phyloP scores from a whole-genome alignment of 35 echinoderm and acorn worm species.

The Heliocidaris tuberculata region DNA sequence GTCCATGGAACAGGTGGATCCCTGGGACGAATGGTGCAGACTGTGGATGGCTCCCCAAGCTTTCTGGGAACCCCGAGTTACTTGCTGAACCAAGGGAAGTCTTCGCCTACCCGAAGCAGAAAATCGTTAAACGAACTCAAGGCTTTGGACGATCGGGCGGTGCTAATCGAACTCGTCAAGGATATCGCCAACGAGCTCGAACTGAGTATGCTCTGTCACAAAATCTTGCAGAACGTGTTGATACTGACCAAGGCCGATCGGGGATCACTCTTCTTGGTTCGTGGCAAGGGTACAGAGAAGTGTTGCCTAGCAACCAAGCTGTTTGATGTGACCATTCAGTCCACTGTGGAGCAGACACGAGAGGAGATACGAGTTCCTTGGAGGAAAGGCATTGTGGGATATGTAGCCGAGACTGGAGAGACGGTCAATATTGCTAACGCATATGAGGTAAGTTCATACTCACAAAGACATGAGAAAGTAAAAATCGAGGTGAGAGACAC shows the following conservation, averaged over 20 bases:
- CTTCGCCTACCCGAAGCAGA: slow-evolving; percentile 89
- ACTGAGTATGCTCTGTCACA: slow-evolving; percentile 93
- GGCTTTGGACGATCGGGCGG: slow-evolving; percentile 83
- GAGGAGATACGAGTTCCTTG: slow-evolving; percentile 87
- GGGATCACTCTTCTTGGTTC: slow-evolving; percentile 90
- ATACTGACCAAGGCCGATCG: slow-evolving; percentile 95
- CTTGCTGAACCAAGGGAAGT: slow-evolving; percentile 66
- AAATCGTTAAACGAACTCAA: slow-evolving; percentile 93
- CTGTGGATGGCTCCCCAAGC: slow-evolving; percentile 93
- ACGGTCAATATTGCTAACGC: slow-evolving; percentile 99
- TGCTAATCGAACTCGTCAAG: slow-evolving; percentile 97
- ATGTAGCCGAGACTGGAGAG: slow-evolving; percentile 95
- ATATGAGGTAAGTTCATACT: slow-evolving; percentile 81
- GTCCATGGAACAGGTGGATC: slow-evolving; percentile 88
- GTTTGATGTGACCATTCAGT: slow-evolving; percentile 94
- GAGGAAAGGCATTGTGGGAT: slow-evolving; percentile 99
- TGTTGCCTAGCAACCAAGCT: slow-evolving; percentile 90
- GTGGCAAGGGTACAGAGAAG: slow-evolving; percentile 90
- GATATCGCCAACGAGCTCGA: slow-evolving; percentile 98
- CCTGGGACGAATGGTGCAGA: slow-evolving; percentile 92
- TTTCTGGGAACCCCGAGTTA: slow-evolving; percentile 80
- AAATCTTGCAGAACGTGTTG: slow-evolving; percentile 99
- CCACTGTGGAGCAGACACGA: slow-evolving; percentile 87
- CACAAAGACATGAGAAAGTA: background rate
- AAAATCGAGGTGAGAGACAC: too few species aligned